phyloP scores from a whole-genome alignment of 2,888 invertebrate genomes.

The Eucera pruinosa region DNA sequence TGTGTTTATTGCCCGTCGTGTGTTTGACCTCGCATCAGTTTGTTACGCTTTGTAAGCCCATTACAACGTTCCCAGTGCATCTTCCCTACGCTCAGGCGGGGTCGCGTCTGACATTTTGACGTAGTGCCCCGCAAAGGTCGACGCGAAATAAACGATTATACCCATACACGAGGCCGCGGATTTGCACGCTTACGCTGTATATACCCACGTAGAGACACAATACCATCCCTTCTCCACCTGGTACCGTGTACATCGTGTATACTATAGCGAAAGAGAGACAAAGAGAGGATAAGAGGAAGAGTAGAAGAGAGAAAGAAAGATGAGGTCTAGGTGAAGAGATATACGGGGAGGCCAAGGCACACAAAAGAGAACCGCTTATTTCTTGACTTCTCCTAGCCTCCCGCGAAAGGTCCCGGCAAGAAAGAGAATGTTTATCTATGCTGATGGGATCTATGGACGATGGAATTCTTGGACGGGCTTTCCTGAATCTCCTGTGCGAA shows the following conservation, averaged over 20 bases:
- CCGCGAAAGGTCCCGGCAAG: slow-evolving; percentile 61
- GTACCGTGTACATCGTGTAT: slow-evolving; percentile 14
- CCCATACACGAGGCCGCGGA: slow-evolving; percentile 62
- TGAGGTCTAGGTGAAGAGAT: slow-evolving; percentile 31
- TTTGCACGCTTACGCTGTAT: slow-evolving; percentile 52
- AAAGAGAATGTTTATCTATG: slow-evolving; percentile 70
- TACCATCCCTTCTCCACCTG: slow-evolving; percentile 40
- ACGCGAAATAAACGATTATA: slow-evolving; percentile 82
- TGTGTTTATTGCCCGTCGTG: slow-evolving; percentile 84
- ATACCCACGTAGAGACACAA: slow-evolving; percentile 65
- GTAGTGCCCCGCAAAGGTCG: slow-evolving; percentile 84
- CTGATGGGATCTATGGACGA: slow-evolving; percentile 67
- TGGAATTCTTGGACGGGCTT: slow-evolving; percentile 51
- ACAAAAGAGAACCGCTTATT: slow-evolving; percentile 65
- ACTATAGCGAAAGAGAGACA: no score
- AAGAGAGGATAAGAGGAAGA: background rate
- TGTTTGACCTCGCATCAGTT: slow-evolving; percentile 84
- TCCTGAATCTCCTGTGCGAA: slow-evolving; percentile 24
- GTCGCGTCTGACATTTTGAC: slow-evolving; percentile 84
- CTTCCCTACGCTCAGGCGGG: slow-evolving; percentile 81
- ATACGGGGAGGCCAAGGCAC: slow-evolving; percentile 47
- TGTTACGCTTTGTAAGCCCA: slow-evolving; percentile 85
- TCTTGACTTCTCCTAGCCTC: slow-evolving; percentile 56
- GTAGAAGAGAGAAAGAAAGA: slow-evolving; percentile 15
- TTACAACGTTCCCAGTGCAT: slow-evolving; percentile 83